Percentiles rank a stretch among this genome's conserved stretches.
phyloP scores from a whole-genome alignment of 2,888 invertebrate species.

The Folsomia manolachei region DNA sequence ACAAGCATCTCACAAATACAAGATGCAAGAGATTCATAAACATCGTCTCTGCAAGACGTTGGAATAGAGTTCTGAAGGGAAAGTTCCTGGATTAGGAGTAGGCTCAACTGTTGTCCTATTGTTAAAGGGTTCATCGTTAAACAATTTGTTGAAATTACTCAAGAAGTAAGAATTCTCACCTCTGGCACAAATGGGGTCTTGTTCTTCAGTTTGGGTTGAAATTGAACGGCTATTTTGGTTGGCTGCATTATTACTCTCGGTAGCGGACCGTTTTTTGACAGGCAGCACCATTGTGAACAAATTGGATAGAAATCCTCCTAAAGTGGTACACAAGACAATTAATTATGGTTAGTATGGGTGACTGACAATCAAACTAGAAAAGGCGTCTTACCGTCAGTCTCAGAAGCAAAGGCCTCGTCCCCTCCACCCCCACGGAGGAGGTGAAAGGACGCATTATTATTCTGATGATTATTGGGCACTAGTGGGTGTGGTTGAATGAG shows the following conservation, averaged over 20 bases:
- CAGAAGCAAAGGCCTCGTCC: background rate
- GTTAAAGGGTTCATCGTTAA: background rate
- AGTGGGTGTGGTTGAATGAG: conserved; percentile 4
- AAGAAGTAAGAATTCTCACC: conserved; percentile 25
- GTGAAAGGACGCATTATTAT: background rate
- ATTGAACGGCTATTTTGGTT: conserved; percentile 22
- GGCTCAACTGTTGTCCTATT: conserved; percentile 36
- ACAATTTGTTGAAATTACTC: conserved; percentile 1
- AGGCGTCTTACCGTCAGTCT: background rate
- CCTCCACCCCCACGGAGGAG: background rate
- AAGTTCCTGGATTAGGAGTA: conserved; percentile 45
- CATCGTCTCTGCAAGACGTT: conserved; percentile 52
- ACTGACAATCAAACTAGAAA: background rate
- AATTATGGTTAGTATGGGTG: background rate
- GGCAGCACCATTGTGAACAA: conserved; percentile 36
- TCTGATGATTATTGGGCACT: background rate
- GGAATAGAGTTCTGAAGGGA: conserved; percentile 32
- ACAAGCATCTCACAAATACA: conserved; percentile 57
- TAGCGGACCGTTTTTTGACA: conserved; percentile 6
- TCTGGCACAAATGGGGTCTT: conserved; percentile 38
- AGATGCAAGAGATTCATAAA: conserved; percentile 56
- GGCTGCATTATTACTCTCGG: background rate
- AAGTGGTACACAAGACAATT: background rate
- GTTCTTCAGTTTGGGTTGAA: conserved; percentile 42
- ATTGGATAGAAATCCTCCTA: conserved; percentile 36